phyloP scores from a whole-genome alignment of 2,888 invertebrate species.

The Agrotis segetum region DNA sequence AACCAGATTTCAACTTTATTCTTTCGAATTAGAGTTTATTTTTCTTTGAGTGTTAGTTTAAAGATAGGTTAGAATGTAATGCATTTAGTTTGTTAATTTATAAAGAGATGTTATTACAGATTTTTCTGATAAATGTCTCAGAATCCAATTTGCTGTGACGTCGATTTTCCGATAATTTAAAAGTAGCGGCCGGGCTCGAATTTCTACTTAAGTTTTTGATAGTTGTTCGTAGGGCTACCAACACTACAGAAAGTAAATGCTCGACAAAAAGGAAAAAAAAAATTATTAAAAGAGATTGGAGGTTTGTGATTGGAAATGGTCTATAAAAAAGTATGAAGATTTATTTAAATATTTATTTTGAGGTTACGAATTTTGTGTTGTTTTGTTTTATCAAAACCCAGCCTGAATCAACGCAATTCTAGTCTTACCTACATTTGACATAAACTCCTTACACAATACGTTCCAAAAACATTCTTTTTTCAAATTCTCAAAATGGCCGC shows the following conservation, averaged over 20 bases:
- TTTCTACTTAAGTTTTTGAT: slow-evolving; percentile 64
- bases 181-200: slow-evolving; percentile 62
- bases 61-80: slow-evolving; percentile 33
- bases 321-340: no score
- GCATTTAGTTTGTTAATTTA: slow-evolving; percentile 66
- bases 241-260: no score
- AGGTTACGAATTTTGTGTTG: no score
- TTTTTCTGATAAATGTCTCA: slow-evolving; percentile 74
- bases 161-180: slow-evolving; percentile 74
- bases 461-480: background rate
- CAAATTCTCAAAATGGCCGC: background rate
- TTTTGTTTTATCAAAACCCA: background rate
- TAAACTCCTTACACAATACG: background rate
- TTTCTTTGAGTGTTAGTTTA: background rate
- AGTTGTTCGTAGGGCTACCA: slow-evolving; percentile 30
- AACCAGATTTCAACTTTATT: slow-evolving; percentile 20
- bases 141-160: slow-evolving; percentile 78
- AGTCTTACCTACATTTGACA: background rate
- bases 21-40: background rate
- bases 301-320: background rate
- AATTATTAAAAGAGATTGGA: background rate
- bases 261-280: no score
- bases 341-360: no score
- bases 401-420: background rate
- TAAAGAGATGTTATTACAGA: slow-evolving; percentile 74